Percentiles rank a stretch among this genome's conserved stretches.
phyloP scores from a whole-genome alignment of 2,113 vertebrate species.

The Muscicapa adusta region DNA sequence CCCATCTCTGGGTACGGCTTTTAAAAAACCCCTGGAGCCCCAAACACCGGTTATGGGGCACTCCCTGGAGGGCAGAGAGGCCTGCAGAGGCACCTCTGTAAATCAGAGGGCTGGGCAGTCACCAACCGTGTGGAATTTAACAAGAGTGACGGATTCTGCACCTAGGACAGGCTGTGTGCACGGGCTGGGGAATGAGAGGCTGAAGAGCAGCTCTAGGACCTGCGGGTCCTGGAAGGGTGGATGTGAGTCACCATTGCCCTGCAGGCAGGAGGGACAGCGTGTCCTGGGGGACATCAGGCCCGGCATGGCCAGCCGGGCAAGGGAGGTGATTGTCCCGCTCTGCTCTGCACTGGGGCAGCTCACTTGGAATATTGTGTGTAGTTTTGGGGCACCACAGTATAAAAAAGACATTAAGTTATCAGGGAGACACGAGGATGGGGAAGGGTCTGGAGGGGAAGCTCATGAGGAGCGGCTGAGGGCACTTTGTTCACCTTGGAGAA shows the following conservation, averaged over 20 bases:
- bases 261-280: not conserved
- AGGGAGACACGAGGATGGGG: not conserved
- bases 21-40: not conserved
- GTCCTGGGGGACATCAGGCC: not conserved
- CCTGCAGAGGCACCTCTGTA: not conserved
- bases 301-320: not conserved
- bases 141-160: not conserved
- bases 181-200: not conserved
- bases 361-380: fast-evolving
- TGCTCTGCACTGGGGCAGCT: not conserved
- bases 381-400: not conserved
- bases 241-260: not conserved
- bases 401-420: too few relatives aligned
- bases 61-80: not conserved
- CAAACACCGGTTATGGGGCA: not conserved
- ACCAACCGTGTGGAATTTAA: too few relatives aligned
- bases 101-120: not conserved
- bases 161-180: not conserved
- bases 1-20: fast-evolving
- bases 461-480: not conserved
- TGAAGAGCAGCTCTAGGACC: not conserved
- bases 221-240: not conserved
- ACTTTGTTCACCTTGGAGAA: not conserved
- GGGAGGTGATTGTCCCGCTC: too few relatives aligned
- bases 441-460: not conserved